These are phyloP conservation scores for Folsomia manolachei DNA, from an alignment of 2,888 invertebrate genomes.

Conservation along the genomic window DNA sequence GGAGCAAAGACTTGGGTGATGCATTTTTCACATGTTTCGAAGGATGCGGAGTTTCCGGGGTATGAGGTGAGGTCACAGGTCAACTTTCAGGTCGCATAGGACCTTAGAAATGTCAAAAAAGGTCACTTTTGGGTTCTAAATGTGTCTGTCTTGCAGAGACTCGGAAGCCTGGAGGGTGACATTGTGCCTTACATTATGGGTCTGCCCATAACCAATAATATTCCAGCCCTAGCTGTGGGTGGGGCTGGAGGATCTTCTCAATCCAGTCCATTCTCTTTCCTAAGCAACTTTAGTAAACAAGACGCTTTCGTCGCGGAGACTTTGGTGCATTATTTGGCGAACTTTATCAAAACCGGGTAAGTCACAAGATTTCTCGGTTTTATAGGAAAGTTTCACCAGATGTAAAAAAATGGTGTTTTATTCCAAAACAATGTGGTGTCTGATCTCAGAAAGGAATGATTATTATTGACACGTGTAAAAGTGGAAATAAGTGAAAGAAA, in stretches of 20 bases:
- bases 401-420: background rate
- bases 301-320: conserved; percentile 75
- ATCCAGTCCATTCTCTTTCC: conserved; percentile 53
- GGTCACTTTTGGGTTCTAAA: background rate
- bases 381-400: too few species aligned
- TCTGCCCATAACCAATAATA: conserved; percentile 60
- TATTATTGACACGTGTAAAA: too few species aligned
- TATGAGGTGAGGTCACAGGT: conserved; percentile 43
- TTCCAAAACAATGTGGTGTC: background rate
- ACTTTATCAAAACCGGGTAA: conserved; percentile 81
- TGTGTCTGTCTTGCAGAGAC: conserved; percentile 58
- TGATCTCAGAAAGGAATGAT: too few species aligned
- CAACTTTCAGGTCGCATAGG: background rate
- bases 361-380: conserved; percentile 52
- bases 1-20: conserved; percentile 46
- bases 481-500: too few species aligned
- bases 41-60: too few species aligned
- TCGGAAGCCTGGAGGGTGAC: conserved; percentile 74
- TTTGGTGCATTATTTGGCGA: conserved; percentile 70
- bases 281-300: conserved; percentile 68
- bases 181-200: conserved; percentile 74
- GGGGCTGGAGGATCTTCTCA: conserved; percentile 60
- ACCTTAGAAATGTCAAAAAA: too few species aligned
- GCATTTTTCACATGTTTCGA: conserved; percentile 50
- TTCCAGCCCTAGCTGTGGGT: conserved; percentile 54